Percentiles rank a stretch among this genome's conserved stretches.
phyloP scores from a whole-genome alignment of 2,888 invertebrate genomes.

The Epiblema foenella region DNA sequence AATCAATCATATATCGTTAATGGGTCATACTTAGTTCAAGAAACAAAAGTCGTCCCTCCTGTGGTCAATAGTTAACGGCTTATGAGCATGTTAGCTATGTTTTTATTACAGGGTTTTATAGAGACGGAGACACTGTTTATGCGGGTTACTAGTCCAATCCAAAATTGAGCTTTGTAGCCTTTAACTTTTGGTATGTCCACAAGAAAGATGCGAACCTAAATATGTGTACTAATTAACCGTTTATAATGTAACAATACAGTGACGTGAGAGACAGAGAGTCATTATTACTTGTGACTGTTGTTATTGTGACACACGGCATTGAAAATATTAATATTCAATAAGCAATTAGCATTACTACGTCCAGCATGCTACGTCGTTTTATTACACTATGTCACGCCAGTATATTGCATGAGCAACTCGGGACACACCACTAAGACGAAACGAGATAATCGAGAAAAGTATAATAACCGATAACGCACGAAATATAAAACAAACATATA shows the following conservation, averaged over 20 bases:
- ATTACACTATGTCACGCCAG: neutral
- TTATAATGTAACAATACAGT: neutral
- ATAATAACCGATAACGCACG: conserved; percentile 7
- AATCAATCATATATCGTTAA: conserved; percentile 8
- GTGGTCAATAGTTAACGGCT: too few relatives aligned
- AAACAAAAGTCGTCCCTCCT: too few relatives aligned
- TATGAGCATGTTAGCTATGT: too few relatives aligned
- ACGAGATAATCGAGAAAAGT: conserved; percentile 4
- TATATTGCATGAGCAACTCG: neutral
- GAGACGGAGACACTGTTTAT: too few relatives aligned
- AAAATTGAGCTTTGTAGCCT: too few relatives aligned
- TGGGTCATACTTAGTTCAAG: too few relatives aligned
- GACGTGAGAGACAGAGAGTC: neutral
- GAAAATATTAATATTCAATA: neutral
- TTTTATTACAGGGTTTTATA: too few relatives aligned
- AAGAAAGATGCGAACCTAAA: too few relatives aligned
- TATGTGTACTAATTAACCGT: too few relatives aligned
- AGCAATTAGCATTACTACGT: neutral
- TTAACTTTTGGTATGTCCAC: too few relatives aligned
- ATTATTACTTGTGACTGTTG: neutral
- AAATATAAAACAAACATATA: neutral
- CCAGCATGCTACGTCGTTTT: neutral
- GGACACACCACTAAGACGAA: neutral
- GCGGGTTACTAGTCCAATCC: too few relatives aligned
- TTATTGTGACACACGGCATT: too few relatives aligned